Evolutionary conservation across 2,888 invertebrate species (phyloP), one percentile per base, ranked within the genome.

Genomic region (Meteorus cinctellus): DNA sequence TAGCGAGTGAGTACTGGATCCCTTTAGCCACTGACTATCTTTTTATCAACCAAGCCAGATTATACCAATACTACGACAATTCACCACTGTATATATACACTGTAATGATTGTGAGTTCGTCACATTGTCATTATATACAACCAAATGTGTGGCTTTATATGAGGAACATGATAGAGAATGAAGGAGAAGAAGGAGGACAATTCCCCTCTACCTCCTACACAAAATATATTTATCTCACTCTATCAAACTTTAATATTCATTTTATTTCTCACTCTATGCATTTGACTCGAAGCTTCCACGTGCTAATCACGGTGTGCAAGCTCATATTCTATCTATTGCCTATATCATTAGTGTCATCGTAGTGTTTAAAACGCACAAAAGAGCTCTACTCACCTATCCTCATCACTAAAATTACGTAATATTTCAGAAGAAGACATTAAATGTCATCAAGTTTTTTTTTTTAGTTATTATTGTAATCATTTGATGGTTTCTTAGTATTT

Each of bases 1-100:
- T 55, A n/a, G 55, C 85, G 84, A 84, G 81, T 80, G 82, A 83
- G 77, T 82, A 89, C 89, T 89, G 88, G 82, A 83, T 83, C 83
- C 82, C 85, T 83, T 85, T 83, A 84, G 83, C 83, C 83, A 86
- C 59, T 69, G 85, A 82, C 88, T 87, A 89, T 89, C 89, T 89
- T 89, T 89, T 89, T 55, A 55, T 55, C 55, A 55, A 89, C 89
- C 88, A 88, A 87, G 86, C 84, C 71, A 70, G 65, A 70, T 66
- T 62, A 48, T 69, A 74, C 68, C 62, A 68, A 88, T 86, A 86
- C 85, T 84, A 82, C 84, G 81, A 55, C 24, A 55, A 34, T 55
- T 55, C 4, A 24, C 19, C 12, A 29, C 62, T 63, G 10, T 2
- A 34, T 51, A 51, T n/a, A 51, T 55, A 55, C 55, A 55, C 8